Percentiles rank a stretch among this genome's conserved stretches.
phyloP scores from a whole-genome alignment of 2,888 invertebrate species.

The Notocelia uddmanniana region DNA sequence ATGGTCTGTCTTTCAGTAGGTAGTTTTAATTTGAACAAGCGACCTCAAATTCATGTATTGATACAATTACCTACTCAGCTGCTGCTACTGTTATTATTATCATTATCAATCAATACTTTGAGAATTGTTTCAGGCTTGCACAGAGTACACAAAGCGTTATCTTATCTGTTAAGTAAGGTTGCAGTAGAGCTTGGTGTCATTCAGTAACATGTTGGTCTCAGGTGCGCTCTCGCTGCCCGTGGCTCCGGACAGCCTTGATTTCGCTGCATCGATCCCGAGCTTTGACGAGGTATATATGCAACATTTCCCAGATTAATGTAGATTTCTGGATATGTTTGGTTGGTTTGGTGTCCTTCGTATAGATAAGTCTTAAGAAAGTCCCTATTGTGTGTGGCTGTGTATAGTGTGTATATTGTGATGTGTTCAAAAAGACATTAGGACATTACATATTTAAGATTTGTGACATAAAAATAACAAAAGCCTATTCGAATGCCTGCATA shows the following conservation, averaged over 20 bases:
- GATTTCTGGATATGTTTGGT: not conserved
- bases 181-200: constrained; percentile 59
- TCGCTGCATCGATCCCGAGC: constrained; percentile 51
- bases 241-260: constrained; percentile 54
- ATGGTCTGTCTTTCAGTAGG: not conserved
- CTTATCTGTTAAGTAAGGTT: constrained; percentile 74
- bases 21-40: constrained; percentile 4
- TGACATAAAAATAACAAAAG: too few relatives aligned
- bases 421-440: too few relatives aligned
- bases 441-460: too few relatives aligned
- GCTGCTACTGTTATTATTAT: not conserved
- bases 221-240: constrained; percentile 69
- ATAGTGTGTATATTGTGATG: too few relatives aligned
- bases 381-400: too few relatives aligned
- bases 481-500: too few relatives aligned
- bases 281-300: constrained; percentile 66
- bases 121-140: constrained; percentile 54
- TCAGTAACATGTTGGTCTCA: constrained; percentile 78
- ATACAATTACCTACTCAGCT: constrained; percentile 8
- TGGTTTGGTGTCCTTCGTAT: too few relatives aligned
- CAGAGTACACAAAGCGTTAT: constrained; percentile 68
- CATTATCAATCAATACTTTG: constrained; percentile 53
- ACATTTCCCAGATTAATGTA: not conserved
- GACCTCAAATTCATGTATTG: constrained; percentile 10
- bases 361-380: too few relatives aligned